Conservation (phyloP, 2,888 invertebrate species). For the Druceiella hillmani region DNA sequence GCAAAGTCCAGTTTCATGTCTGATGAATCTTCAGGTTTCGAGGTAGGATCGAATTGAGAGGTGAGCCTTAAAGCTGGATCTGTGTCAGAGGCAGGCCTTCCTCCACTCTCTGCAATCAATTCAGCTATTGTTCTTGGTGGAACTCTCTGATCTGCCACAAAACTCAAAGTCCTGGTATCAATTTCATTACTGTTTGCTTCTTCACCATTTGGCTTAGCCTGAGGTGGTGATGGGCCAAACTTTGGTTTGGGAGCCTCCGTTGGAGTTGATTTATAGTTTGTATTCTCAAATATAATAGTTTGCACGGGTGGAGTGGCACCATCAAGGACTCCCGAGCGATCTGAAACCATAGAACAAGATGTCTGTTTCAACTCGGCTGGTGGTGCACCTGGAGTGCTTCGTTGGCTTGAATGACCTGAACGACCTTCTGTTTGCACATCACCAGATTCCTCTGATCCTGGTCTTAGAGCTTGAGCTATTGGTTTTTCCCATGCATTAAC, state of each 20-base stretch:
- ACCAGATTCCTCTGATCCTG: constrained; percentile 43
- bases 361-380: constrained; percentile 34
- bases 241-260: constrained; percentile 61
- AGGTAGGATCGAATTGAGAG: constrained; percentile 57
- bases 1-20: constrained; percentile 91
- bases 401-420: constrained; percentile 42
- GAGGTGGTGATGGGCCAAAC: constrained; percentile 43
- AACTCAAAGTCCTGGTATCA: constrained; percentile 36
- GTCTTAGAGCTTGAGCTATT: constrained; percentile 61
- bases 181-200: constrained; percentile 51
- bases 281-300: constrained; percentile 88
- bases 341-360: constrained; percentile 30
- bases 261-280: constrained; percentile 77
- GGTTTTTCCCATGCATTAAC: constrained; percentile 87
- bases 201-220: constrained; percentile 43
- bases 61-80: constrained; percentile 55
- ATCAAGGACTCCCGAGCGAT: constrained; percentile 59
- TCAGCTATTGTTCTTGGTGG: constrained; percentile 44
- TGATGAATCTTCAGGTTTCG: constrained; percentile 67
- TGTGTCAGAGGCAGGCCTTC: constrained; percentile 35
- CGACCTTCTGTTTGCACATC: constrained; percentile 34
- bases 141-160: constrained; percentile 42
- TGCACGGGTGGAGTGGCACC: constrained; percentile 76
- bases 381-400: constrained; percentile 42
- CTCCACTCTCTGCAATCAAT: constrained; percentile 38